Percentiles rank a stretch among this genome's conserved stretches.
Conservation (phyloP, 1,140 invertebrate species). For the Oryctes rhinoceros region DNA sequence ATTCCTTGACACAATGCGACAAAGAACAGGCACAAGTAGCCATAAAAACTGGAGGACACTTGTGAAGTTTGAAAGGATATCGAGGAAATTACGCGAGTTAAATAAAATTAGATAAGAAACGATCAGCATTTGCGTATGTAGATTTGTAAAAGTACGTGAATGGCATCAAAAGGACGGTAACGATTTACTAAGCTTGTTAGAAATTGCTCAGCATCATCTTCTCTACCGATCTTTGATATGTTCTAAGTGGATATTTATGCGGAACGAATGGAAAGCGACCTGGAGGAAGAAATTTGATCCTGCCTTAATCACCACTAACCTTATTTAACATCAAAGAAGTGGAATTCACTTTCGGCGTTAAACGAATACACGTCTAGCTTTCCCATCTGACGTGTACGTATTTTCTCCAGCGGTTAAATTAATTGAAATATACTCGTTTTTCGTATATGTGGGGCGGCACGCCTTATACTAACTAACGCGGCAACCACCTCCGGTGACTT, state of each 20-base stretch:
- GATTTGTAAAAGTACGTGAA: too few species aligned
- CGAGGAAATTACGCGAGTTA: too few species aligned
- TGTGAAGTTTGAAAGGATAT: too few species aligned
- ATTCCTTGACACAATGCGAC: too few species aligned
- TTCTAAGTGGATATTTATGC: not conserved
- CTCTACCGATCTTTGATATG: too few species aligned
- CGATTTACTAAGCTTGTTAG: too few species aligned
- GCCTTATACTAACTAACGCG: not conserved
- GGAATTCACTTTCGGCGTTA: conserved; percentile 2
- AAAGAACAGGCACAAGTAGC: too few species aligned
- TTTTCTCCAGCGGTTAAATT: conserved; percentile 26
- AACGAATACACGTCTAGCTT: not conserved
- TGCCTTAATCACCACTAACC: not conserved
- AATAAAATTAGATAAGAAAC: too few species aligned
- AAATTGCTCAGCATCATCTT: too few species aligned
- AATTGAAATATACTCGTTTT: conserved; percentile 30
- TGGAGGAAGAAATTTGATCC: not conserved
- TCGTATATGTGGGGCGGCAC: not conserved
- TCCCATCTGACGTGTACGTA: not conserved
- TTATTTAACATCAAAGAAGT: conserved; percentile 7
- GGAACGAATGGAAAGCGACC: not conserved
- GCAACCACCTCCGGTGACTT: conserved; percentile 18
- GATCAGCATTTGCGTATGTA: too few species aligned
- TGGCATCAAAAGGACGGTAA: too few species aligned
- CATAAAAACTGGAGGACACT: too few species aligned